These are phyloP conservation scores for Dryobota labecula DNA, from an alignment of 2,888 invertebrate species.

Conservation along the genomic window DNA sequence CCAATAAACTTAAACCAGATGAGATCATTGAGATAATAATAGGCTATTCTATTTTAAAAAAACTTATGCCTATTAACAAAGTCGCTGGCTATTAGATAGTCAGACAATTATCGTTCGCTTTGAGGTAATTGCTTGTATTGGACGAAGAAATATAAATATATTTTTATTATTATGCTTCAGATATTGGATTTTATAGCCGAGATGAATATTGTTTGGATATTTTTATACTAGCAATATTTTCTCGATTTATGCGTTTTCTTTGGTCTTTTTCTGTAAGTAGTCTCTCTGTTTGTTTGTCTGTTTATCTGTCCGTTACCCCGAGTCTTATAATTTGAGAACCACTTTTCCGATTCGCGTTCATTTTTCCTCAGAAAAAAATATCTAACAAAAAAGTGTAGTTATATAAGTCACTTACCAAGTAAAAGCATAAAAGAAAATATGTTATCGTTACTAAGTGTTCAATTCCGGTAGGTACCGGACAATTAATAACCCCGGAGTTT, in stretches of 20 bases:
- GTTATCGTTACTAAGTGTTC: neutral
- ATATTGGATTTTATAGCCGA: neutral
- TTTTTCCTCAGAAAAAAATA: neutral
- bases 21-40: constrained; percentile 11
- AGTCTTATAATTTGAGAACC: neutral
- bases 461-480: neutral
- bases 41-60: constrained; percentile 6
- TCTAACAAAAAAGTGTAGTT: neutral
- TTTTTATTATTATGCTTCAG: neutral
- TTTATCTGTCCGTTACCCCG: too few relatives aligned
- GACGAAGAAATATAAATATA: neutral
- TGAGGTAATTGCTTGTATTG: neutral
- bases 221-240: neutral
- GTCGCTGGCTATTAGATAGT: neutral
- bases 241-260: neutral
- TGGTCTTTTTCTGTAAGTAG: neutral
- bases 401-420: neutral
- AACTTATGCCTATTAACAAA: constrained; percentile 6
- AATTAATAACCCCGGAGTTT: constrained; percentile 9
- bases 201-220: neutral
- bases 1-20: constrained; percentile 4
- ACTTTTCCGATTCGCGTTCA: neutral
- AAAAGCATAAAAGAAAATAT: constrained; percentile 7
- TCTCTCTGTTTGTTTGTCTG: too few relatives aligned
- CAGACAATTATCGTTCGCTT: neutral